Evolutionary conservation across 2,113 vertebrate species (phyloP).

Genomic region (Percopsis transmontana): DNA sequence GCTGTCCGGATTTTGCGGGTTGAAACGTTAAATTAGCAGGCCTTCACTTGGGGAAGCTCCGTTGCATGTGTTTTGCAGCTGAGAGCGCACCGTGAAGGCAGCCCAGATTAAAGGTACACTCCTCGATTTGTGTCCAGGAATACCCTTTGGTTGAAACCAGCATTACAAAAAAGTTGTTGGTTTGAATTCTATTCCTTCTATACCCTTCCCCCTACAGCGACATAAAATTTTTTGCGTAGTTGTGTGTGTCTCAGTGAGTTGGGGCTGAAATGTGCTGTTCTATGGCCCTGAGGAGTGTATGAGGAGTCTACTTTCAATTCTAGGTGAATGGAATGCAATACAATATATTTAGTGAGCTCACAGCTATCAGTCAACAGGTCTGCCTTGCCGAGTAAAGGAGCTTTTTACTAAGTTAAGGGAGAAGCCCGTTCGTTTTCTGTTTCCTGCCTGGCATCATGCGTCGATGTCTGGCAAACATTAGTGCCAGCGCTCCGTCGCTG

Average conservation of each 20-base stretch:
- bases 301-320: not conserved
- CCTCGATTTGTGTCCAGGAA: too few relatives aligned
- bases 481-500: slow-evolving; percentile 32
- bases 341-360: not conserved
- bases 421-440: slow-evolving; percentile 41
- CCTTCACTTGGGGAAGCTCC: slow-evolving; percentile 13
- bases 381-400: slow-evolving; percentile 1
- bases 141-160: too few relatives aligned
- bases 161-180: too few relatives aligned
- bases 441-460: slow-evolving; percentile 42
- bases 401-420: slow-evolving; percentile 20
- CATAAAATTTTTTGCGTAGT: not conserved
- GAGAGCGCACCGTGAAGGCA: not conserved
- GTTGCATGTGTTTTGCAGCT: not conserved
- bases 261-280: not conserved
- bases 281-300: too few relatives aligned
- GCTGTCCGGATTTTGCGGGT: slow-evolving; percentile 36
- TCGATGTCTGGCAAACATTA: slow-evolving; percentile 62
- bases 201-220: not conserved
- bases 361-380: not conserved
- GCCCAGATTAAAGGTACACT: too few relatives aligned
- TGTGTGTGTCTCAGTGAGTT: not conserved
- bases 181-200: too few relatives aligned
- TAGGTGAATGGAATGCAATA: not conserved
- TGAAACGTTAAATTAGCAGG: slow-evolving; percentile 40